Conservation (phyloP, 2,888 invertebrate species). For the Pseudococcus viburni region DNA sequence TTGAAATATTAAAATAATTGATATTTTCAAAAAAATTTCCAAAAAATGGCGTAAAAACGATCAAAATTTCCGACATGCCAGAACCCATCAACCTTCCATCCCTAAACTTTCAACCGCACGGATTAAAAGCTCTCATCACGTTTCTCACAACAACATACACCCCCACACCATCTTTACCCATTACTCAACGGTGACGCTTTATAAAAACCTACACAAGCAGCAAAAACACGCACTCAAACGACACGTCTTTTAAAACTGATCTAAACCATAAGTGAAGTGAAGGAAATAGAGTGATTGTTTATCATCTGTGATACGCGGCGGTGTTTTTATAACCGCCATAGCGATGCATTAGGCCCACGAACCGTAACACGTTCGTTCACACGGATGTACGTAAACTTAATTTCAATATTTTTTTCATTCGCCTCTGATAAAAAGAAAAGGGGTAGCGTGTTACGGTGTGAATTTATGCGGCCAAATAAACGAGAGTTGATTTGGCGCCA, state of each 20-base stretch:
- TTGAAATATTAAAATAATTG: too few relatives aligned
- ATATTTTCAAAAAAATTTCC: too few relatives aligned
- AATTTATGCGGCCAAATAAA: neutral
- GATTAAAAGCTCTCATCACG: too few relatives aligned
- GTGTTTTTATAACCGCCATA: neutral
- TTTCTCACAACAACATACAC: too few relatives aligned
- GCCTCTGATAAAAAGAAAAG: neutral
- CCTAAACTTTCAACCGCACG: too few relatives aligned
- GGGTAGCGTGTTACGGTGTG: neutral
- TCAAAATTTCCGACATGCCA: too few relatives aligned
- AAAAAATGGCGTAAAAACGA: too few relatives aligned
- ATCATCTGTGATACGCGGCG: conserved; percentile 6
- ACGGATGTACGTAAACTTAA: neutral
- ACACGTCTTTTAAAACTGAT: conserved; percentile 6
- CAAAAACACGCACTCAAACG: neutral
- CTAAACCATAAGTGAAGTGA: neutral
- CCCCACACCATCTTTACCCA: too few relatives aligned
- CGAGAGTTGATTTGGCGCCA: neutral
- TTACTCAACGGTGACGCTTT: neutral
- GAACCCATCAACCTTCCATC: too few relatives aligned
- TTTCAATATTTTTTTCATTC: conserved; percentile 1
- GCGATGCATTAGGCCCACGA: neutral
- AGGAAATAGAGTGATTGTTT: conserved; percentile 31
- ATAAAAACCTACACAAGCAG: neutral
- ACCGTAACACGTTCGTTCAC: conserved; percentile 12